Evolutionary conservation across 2,888 invertebrate genomes (phyloP), one percentile per base, ranked within the genome.

Genomic region (Athalia cordata): DNA sequence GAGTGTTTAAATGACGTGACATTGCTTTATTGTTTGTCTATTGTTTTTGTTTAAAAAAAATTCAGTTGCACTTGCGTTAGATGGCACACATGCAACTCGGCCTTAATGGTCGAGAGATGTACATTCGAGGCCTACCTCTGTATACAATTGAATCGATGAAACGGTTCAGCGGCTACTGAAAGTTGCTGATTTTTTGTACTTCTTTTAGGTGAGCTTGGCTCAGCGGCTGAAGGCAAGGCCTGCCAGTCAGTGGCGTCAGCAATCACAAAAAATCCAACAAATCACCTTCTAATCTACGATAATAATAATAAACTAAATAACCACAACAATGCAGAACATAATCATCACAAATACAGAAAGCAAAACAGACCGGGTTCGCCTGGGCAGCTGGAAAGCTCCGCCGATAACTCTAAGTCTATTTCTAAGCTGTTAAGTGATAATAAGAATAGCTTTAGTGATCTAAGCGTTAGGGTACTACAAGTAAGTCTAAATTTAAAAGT

Each of bases 371-470:
- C 86, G 87, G 88, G 86, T 87, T 86, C 84, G 87, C 86, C 87
- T 85, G 86, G 86, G 80, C 85, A 87, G 86, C 87, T 86, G 87
- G 87, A 86, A 89, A 88, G 89, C 88, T 88, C 87, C 88, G 90
- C 88, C 87, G 89, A 89, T 88, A 89, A 88, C 85, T 89, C 90
- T 90, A 90, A 90, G 90, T 90, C 89, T 90, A 90, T 85, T 86
- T 89, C 85, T 90, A 90, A 90, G 89, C 89, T 87, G 88, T 88
- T 90, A 90, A 90, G 90, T 90, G 90, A 90, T 90, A 90, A 90
- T 90, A 90, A 90, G 89, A 83, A 89, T 90, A 90, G 90, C 89
- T 90, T 89, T 90, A 90, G 90, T 84, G 86, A 87, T 86, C 81
- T 89, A 89, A 89, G 88, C 86, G 85, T 88, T 89, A 90, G 90